phyloP scores from a whole-genome alignment of 2,888 invertebrate genomes.

The Oithona nana region DNA sequence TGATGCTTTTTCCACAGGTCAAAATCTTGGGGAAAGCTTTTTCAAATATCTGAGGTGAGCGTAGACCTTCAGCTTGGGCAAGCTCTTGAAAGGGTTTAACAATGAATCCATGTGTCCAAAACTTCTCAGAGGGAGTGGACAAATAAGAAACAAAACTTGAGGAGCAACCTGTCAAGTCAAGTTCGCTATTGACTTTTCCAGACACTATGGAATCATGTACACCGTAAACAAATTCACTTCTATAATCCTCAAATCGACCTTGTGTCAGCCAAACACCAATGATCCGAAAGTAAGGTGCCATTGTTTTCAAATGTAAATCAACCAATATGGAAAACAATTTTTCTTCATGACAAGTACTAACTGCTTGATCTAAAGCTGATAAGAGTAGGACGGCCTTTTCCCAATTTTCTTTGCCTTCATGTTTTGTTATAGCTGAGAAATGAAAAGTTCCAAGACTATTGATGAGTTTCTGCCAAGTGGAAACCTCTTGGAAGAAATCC shows the following conservation, averaged over 20 bases:
- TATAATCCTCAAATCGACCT: conserved; percentile 10
- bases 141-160: not conserved
- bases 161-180: not conserved
- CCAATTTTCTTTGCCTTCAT: not conserved
- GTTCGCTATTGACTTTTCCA: not conserved
- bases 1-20: not conserved
- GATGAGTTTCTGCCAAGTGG: conserved; percentile 1
- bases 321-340: not conserved
- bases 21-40: not conserved
- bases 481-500: not conserved
- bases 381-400: not conserved
- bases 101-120: not conserved
- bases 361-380: not conserved
- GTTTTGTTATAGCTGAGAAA: not conserved
- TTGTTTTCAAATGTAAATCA: not conserved
- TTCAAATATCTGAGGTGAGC: not conserved
- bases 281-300: conserved; percentile 8
- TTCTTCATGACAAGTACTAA: not conserved
- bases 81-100: not conserved
- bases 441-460: not conserved
- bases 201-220: not conserved
- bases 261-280: conserved; percentile 6
- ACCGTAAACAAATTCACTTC: conserved; percentile 6
- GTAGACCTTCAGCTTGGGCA: not conserved
- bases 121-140: not conserved